Percentiles rank a stretch among this genome's conserved stretches.
Evolutionary conservation across 30 jellyfish, hydroid and myxozoan genomes (phyloP).

Genomic region (Phacellophora camtschatica): DNA sequence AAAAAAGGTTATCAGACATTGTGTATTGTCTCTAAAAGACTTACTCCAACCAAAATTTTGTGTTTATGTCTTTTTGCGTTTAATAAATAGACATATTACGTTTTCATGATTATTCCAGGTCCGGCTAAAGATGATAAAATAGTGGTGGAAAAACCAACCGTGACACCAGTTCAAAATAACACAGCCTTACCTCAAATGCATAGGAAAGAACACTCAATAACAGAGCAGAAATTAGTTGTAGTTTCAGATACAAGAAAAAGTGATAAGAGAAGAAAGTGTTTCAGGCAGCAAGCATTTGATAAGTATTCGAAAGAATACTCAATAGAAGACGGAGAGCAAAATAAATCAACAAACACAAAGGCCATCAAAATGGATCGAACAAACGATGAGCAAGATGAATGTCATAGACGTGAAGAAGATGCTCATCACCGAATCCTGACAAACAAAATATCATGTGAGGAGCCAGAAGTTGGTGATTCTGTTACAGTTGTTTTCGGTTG

Average conservation of each 20-base stretch:
- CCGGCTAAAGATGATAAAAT: too few species aligned
- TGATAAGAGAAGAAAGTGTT: constrained; percentile 16
- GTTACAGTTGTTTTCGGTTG: neutral
- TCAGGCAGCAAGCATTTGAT: constrained; percentile 52
- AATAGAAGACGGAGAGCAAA: neutral
- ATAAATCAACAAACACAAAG: neutral
- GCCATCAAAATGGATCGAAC: constrained; percentile 6
- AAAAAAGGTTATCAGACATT: too few species aligned
- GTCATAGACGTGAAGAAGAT: neutral
- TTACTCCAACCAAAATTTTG: too few species aligned
- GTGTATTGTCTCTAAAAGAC: too few species aligned
- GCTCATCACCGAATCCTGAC: constrained; percentile 19
- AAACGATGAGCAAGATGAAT: constrained; percentile 22
- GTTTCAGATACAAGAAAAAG: neutral
- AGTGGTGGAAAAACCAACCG: too few species aligned
- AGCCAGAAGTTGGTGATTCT: constrained; percentile 41
- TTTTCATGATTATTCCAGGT: too few species aligned
- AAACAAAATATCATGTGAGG: constrained; percentile 38
- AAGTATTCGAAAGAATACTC: constrained; percentile 19
- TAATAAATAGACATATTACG: too few species aligned
- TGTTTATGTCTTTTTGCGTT: too few species aligned
- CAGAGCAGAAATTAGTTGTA: neutral
- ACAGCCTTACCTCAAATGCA: neutral
- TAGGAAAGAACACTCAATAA: neutral
- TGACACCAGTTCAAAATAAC: too few species aligned